Conservation (phyloP, 1,140 invertebrate genomes). For the Bombus balteatus region DNA sequence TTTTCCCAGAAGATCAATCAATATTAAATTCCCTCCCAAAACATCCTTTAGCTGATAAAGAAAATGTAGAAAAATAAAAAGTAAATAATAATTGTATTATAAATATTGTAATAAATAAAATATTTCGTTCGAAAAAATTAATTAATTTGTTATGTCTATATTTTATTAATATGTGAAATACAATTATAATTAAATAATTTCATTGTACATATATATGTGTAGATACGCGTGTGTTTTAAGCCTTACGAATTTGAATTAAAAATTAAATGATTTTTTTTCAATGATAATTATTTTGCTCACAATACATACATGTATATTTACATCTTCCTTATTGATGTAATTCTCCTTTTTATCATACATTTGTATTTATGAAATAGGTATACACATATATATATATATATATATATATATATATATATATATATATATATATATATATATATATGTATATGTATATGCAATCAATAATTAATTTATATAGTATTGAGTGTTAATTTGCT, state of each 20-base stretch:
- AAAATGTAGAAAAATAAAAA: not conserved
- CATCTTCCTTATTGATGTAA: not conserved
- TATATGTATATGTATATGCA: too few relatives aligned
- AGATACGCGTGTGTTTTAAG: not conserved
- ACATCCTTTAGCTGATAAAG: slow-evolving; percentile 13
- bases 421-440: too few relatives aligned
- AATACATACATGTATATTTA: not conserved
- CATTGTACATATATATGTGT: not conserved
- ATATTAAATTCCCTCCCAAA: slow-evolving; percentile 74
- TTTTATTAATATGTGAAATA: not conserved
- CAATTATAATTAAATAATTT: not conserved
- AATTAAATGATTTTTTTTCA: not conserved
- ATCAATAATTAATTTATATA: slow-evolving; percentile 60
- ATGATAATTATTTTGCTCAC: not conserved
- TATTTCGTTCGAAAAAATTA: not conserved
- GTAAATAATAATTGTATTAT: not conserved
- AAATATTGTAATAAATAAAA: slow-evolving; percentile 54
- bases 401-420: too few relatives aligned
- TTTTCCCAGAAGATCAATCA: slow-evolving; percentile 77
- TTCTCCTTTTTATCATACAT: not conserved
- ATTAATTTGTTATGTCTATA: not conserved
- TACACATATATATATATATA: not conserved
- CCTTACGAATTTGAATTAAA: not conserved
- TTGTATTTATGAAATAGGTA: not conserved
- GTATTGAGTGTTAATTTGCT: slow-evolving; percentile 13